Evolutionary conservation across 1,140 invertebrate species (phyloP), one percentile per base, ranked within the genome.

Genomic region (Drosophila ercepeae): DNA sequence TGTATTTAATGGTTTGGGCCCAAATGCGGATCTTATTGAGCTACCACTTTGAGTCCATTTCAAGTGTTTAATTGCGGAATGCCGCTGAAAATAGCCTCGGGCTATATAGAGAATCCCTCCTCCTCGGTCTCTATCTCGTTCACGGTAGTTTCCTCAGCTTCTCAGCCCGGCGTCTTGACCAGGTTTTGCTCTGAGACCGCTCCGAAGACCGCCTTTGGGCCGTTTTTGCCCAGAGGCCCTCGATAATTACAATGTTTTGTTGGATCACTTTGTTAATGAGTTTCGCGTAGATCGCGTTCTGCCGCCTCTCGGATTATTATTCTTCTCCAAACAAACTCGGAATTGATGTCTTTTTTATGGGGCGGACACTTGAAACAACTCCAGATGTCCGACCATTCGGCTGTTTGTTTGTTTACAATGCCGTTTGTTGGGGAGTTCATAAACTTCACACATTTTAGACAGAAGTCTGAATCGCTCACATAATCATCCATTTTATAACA

Each of bases 241-340:
- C 45, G 72, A 88, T 88, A 86, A 86, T 86, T 86, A 86, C 82
- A 86, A 79, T 79, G 46, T 86, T 84, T 86, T 86, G 81, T 86
- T 86, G 82, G 79, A 86, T 86, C 81, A 86, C 84, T 86, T 86
- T 86, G 81, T 88, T 86, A 86, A 86, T 86, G 82, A 86, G 79
- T 79, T 88, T 75, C 45, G 70, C 57, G 63, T 61, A 51, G 55
- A 71, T 84, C 77, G 75, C 53, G 53, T 72, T 61, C 27, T 44
- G 48, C 52, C 57, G 52, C 46, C 45, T 76, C 55, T 63, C 41
- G 70, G 64, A 61, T 58, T 55, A 68, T 82, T 58, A 76, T 79
- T 86, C n/a, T 39, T 39, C 57, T 27, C 52, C 67, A 78, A 84
- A 84, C 75, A 79, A 84, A 84, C 82, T 70, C 64, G 42, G 36